These are phyloP conservation scores for Scortum barcoo DNA, from an alignment of 2,113 vertebrate species.

Conservation along the genomic window DNA sequence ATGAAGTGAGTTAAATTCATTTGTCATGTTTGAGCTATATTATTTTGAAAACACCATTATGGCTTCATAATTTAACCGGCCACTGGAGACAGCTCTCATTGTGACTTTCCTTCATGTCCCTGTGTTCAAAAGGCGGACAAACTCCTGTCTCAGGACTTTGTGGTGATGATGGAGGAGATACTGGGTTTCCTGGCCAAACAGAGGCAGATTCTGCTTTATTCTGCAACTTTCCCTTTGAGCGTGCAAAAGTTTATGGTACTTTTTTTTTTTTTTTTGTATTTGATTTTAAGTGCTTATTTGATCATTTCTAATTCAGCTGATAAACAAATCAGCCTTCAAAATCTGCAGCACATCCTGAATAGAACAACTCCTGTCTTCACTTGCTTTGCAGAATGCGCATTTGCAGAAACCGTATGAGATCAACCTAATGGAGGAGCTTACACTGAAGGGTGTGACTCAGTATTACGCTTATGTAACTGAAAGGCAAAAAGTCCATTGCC, in stretches of 20 bases:
- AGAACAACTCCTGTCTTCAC: conserved; percentile 19
- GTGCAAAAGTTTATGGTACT: conserved; percentile 99
- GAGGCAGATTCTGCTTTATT: conserved; percentile 98
- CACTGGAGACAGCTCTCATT: neutral
- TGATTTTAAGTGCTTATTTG: neutral
- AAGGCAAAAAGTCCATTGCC: conserved; percentile 99
- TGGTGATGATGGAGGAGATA: conserved; percentile 99
- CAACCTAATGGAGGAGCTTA: conserved; percentile 99
- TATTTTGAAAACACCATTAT: neutral
- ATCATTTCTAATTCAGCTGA: neutral
- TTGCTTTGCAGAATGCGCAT: conserved; percentile 88
- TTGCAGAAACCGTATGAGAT: conserved; percentile 99
- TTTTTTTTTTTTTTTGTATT: conserved; percentile 39
- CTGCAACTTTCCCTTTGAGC: conserved; percentile 97
- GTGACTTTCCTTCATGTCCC: neutral
- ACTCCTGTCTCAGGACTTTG: conserved; percentile 98
- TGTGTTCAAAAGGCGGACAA: conserved; percentile 91
- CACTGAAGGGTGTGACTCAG: conserved; percentile 99
- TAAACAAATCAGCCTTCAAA: neutral
- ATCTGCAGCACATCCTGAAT: neutral
- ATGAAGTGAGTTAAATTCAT: conserved; percentile 90
- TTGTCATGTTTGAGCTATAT: neutral
- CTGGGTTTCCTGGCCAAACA: conserved; percentile 96
- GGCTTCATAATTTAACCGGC: neutral
- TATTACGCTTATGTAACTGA: conserved; percentile 99